A percentile compares a stretch with the other conserved stretches of the same genome.
These are phyloP conservation scores for Pheucticus melanocephalus DNA, from an alignment of 2,113 vertebrate genomes.

Conservation along the genomic window DNA sequence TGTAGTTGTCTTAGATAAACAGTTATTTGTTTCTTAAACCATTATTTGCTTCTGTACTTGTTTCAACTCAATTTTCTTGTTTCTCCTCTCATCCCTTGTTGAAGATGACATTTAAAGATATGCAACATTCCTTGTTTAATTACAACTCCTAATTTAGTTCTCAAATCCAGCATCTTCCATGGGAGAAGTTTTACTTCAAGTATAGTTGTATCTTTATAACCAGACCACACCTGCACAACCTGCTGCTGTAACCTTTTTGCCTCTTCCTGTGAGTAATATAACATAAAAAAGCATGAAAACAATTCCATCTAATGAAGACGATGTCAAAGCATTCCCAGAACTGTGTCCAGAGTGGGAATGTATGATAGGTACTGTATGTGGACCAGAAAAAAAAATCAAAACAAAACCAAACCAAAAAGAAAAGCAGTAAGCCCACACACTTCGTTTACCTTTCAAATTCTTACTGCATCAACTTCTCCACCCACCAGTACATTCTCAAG, in stretches of 20 bases:
- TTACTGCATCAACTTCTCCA: background rate
- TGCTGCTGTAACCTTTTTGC: background rate
- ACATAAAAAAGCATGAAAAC: background rate
- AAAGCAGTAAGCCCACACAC: background rate
- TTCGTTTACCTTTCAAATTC: background rate
- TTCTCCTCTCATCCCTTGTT: background rate
- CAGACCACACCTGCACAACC: background rate
- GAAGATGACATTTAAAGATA: background rate
- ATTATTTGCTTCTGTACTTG: background rate
- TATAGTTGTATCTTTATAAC: background rate
- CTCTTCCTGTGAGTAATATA: background rate
- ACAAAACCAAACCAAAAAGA: background rate
- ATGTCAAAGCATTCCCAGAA: background rate
- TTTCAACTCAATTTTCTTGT: background rate
- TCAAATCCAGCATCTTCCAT: background rate
- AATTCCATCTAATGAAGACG: background rate
- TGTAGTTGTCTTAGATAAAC: background rate
- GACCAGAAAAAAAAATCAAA: background rate
- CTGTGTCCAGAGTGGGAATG: background rate
- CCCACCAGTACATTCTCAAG: background rate
- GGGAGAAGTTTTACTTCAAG: background rate
- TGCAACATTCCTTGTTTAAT: background rate
- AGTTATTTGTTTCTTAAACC: background rate
- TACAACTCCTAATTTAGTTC: background rate
- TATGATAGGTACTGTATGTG: background rate